A percentile compares a stretch with the other conserved stretches of the same genome.
Conservation (phyloP, 2,113 vertebrate genomes). For the Poecile atricapillus region DNA sequence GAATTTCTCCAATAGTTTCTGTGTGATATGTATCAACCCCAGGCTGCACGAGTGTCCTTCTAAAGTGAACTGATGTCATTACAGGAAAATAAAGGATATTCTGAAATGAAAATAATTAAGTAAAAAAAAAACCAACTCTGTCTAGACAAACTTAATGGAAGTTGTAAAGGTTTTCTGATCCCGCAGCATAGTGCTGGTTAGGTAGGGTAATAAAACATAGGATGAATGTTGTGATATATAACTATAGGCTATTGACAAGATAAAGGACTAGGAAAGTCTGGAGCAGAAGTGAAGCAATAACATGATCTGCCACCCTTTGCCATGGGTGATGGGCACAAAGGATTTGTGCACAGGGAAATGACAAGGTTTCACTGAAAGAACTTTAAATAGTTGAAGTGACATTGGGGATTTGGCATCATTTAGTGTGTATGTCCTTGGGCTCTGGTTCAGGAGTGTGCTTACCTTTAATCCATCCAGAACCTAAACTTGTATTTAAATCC, state of each 20-base stretch:
- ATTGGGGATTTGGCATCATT: background rate
- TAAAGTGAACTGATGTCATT: background rate
- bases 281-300: background rate
- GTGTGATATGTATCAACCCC: background rate
- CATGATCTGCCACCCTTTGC: background rate
- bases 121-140: background rate
- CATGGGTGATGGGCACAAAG: background rate
- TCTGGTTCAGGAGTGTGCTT: background rate
- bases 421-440: background rate
- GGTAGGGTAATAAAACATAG: background rate
- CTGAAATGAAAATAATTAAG: background rate
- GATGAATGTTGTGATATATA: background rate
- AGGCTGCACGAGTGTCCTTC: background rate
- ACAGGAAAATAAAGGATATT: background rate
- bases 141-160: background rate
- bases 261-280: background rate
- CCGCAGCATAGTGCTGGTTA: background rate
- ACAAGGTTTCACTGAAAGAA: background rate
- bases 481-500: background rate
- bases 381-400: background rate
- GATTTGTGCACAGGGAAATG: background rate
- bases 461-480: background rate
- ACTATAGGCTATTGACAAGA: background rate
- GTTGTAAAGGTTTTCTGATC: slow-evolving; percentile 12
- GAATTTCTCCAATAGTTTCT: background rate